These are phyloP conservation scores for Biston stratarius DNA, from an alignment of 2,888 invertebrate genomes.

Conservation along the genomic window DNA sequence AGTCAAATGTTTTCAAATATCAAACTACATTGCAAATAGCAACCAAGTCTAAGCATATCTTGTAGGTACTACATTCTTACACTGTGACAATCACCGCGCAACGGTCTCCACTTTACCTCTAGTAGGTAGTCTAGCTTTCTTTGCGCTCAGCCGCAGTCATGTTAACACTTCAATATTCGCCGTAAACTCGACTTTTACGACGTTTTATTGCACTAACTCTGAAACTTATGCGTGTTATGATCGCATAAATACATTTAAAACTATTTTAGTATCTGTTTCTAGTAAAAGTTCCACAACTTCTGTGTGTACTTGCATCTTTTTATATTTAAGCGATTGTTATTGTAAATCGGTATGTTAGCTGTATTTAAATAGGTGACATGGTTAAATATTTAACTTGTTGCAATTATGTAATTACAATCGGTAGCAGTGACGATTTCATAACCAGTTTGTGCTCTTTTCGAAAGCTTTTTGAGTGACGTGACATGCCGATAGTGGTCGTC, in stretches of 20 bases:
- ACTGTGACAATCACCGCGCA: conserved; percentile 2
- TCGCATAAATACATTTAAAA: conserved; percentile 15
- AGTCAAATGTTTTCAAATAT: too few relatives aligned
- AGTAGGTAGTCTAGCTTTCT: conserved; percentile 24
- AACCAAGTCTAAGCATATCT: not conserved
- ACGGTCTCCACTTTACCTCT: conserved; percentile 16
- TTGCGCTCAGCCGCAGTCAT: conserved; percentile 15
- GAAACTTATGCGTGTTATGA: conserved; percentile 24
- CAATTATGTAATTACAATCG: conserved; percentile 20
- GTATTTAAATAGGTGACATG: conserved; percentile 6
- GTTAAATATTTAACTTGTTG: conserved; percentile 12
- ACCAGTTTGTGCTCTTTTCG: conserved; percentile 31
- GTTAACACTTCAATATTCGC: conserved; percentile 23
- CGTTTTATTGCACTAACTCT: conserved; percentile 33
- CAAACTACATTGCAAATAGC: too few relatives aligned
- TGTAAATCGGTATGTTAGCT: conserved; percentile 5
- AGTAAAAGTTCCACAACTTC: conserved; percentile 9
- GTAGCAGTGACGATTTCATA: conserved; percentile 8
- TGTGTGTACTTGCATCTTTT: not conserved
- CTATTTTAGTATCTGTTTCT: conserved; percentile 17
- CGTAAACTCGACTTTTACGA: conserved; percentile 23
- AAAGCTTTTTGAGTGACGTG: conserved; percentile 25
- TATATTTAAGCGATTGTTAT: not conserved
- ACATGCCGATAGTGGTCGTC: not conserved
- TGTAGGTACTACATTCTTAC: not conserved